These are phyloP conservation scores for Bombyx mori DNA, from an alignment of 1,140 invertebrate genomes.

Conservation along the genomic window ASM3026992v2 NC_085127.1:14429501-14430000, in stretches of 20 bases:
- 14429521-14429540: background rate
- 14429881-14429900: background rate
- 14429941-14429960: background rate
- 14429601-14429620: background rate
- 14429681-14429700: background rate
- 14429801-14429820: background rate
- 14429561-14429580: background rate
- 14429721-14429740: background rate
- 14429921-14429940: background rate
- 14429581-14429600: background rate
- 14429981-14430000: background rate
- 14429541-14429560: background rate
- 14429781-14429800: background rate
- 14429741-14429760: background rate
- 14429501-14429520: background rate
- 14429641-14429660: background rate
- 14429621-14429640: background rate
- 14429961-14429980: background rate
- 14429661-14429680: background rate
- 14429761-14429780: constrained; percentile 4
- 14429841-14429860: constrained; percentile 45
- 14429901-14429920: background rate
- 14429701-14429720: background rate
- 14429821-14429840: constrained; percentile 55
- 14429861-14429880: background rate